Conservation (phyloP, 2,888 invertebrate species). For the Ectemnius lituratus region DNA sequence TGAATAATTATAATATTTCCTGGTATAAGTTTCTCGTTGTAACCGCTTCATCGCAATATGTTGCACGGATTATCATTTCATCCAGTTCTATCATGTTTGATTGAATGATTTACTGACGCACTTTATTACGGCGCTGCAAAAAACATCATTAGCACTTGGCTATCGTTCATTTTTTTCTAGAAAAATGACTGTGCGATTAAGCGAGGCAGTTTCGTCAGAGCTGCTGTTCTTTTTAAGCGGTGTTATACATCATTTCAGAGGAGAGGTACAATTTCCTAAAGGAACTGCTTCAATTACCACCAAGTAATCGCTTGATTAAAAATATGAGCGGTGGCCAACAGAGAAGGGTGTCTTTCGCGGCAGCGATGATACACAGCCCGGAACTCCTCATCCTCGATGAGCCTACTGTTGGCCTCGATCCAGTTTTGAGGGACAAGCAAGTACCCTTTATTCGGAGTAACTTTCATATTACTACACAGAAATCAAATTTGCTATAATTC, state of each 20-base stretch:
- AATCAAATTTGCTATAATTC: not conserved
- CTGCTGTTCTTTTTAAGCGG: not conserved
- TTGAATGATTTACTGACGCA: too few relatives aligned
- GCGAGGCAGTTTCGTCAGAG: too few relatives aligned
- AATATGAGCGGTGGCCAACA: conserved; percentile 94
- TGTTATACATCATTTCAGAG: conserved; percentile 62
- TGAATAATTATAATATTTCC: too few relatives aligned
- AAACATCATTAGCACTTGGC: too few relatives aligned
- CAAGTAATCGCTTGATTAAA: conserved; percentile 83
- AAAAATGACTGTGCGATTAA: not conserved
- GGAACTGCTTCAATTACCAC: conserved; percentile 87
- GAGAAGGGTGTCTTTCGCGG: conserved; percentile 92
- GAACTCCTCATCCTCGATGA: conserved; percentile 94
- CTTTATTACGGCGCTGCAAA: too few relatives aligned
- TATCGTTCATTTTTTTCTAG: not conserved
- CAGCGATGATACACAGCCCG: conserved; percentile 92
- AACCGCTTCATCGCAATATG: too few relatives aligned
- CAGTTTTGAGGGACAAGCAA: conserved; percentile 89
- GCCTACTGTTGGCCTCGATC: conserved; percentile 96
- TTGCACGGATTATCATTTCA: too few relatives aligned
- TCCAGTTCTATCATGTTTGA: too few relatives aligned
- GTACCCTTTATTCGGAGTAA: conserved; percentile 58
- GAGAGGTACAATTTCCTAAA: conserved; percentile 85
- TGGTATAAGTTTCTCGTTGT: too few relatives aligned
- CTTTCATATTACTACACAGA: not conserved